Conservation (phyloP, 2,888 invertebrate genomes). For the Cantharis rustica region DNA sequence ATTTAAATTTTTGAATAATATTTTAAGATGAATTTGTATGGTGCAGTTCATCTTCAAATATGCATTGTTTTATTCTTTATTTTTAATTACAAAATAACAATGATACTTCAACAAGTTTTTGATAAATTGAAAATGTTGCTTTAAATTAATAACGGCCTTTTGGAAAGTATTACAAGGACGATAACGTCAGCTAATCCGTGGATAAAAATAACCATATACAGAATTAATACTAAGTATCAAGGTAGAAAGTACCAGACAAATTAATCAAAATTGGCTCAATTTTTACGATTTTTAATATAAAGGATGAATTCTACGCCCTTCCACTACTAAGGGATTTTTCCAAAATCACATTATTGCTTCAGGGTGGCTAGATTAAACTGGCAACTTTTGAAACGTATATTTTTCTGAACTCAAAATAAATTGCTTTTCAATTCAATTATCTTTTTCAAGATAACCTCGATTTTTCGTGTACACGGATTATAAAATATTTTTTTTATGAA, state of each 20-base stretch:
- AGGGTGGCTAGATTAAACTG: too few relatives aligned
- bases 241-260: too few relatives aligned
- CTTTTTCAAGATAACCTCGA: too few relatives aligned
- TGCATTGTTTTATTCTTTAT: not conserved
- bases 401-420: too few relatives aligned
- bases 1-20: not conserved
- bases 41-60: not conserved
- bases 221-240: not conserved
- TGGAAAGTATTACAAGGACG: conserved; percentile 38
- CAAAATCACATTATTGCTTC: not conserved
- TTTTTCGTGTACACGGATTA: too few relatives aligned
- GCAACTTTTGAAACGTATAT: too few relatives aligned
- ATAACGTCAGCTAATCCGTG: conserved; percentile 31
- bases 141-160: conserved; percentile 19
- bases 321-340: too few relatives aligned
- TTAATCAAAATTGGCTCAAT: not conserved
- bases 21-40: not conserved
- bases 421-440: too few relatives aligned
- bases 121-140: conserved; percentile 7
- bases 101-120: not conserved
- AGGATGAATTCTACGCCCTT: too few relatives aligned
- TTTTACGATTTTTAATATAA: not conserved
- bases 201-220: conserved; percentile 31
- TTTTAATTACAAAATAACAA: not conserved
- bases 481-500: too few relatives aligned